These are phyloP conservation scores for Strigamia crassipes DNA, from an alignment of 2,888 invertebrate genomes.

Conservation along the genomic window DNA sequence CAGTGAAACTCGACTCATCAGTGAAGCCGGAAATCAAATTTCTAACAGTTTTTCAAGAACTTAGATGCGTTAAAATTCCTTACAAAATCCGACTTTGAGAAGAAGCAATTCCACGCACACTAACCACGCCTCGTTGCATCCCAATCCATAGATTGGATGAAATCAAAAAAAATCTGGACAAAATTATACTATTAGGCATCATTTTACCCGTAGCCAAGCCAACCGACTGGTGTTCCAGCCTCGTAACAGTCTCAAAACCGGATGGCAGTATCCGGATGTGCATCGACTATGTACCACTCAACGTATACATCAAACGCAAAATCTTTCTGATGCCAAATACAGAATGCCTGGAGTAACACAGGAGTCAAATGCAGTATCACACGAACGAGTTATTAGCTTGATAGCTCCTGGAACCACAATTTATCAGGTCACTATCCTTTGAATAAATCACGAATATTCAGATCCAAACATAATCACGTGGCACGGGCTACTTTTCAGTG, in stretches of 20 bases:
- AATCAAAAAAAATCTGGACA: constrained; percentile 55
- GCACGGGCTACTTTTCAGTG: too few relatives aligned
- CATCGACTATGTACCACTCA: not conserved
- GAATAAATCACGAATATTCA: too few relatives aligned
- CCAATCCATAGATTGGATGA: constrained; percentile 55
- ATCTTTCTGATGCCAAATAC: too few relatives aligned
- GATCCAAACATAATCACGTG: too few relatives aligned
- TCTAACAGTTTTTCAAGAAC: not conserved
- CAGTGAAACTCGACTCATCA: not conserved
- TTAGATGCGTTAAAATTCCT: not conserved
- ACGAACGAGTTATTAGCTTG: too few relatives aligned
- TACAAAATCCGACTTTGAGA: constrained; percentile 53
- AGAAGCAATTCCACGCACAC: constrained; percentile 53
- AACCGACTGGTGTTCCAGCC: not conserved
- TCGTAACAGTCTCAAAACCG: too few relatives aligned
- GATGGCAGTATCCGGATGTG: not conserved
- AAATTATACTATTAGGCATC: constrained; percentile 53
- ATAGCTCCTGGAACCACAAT: too few relatives aligned
- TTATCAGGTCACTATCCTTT: too few relatives aligned
- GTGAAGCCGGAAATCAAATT: not conserved
- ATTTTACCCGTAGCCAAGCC: constrained; percentile 53
- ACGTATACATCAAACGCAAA: too few relatives aligned
- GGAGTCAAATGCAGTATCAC: too few relatives aligned
- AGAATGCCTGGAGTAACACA: too few relatives aligned
- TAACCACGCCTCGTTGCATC: constrained; percentile 54